Conservation (phyloP, 2,113 vertebrate species). For the Petrocephalus zakoni region DNA sequence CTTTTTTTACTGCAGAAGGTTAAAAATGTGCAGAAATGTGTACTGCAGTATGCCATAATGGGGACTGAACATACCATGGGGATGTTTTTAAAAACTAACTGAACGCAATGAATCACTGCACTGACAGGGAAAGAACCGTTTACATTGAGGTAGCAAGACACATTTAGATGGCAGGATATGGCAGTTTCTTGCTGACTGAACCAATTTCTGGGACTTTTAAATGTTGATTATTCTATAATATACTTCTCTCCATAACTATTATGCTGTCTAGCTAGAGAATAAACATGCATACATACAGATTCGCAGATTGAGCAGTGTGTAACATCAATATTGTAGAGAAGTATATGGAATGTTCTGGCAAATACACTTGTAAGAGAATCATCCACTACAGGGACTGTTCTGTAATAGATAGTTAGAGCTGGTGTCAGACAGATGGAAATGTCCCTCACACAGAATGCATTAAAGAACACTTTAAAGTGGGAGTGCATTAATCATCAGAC, state of each 20-base stretch:
- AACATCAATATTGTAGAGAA: not conserved
- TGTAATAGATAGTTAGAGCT: not conserved
- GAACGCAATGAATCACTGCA: not conserved
- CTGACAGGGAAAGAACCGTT: not conserved
- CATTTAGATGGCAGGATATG: not conserved
- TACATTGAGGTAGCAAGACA: not conserved
- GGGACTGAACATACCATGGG: not conserved
- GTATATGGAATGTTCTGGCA: not conserved
- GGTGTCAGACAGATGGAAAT: conserved; percentile 13
- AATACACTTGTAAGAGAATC: not conserved
- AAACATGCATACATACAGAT: not conserved
- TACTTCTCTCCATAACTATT: not conserved
- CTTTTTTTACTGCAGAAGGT: not conserved
- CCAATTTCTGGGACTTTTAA: conserved; percentile 7
- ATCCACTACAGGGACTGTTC: not conserved
- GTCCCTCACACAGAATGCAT: conserved; percentile 9
- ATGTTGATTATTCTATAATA: not conserved
- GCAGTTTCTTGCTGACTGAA: not conserved
- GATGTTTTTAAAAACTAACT: not conserved
- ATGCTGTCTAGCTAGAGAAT: not conserved
- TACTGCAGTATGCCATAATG: not conserved
- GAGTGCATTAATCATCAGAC: not conserved
- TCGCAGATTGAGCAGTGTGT: not conserved
- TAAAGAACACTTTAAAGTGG: conserved; percentile 2
- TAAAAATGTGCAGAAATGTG: not conserved